Conservation (phyloP, 1,140 invertebrate species). For the Ostrea edulis region DNA sequence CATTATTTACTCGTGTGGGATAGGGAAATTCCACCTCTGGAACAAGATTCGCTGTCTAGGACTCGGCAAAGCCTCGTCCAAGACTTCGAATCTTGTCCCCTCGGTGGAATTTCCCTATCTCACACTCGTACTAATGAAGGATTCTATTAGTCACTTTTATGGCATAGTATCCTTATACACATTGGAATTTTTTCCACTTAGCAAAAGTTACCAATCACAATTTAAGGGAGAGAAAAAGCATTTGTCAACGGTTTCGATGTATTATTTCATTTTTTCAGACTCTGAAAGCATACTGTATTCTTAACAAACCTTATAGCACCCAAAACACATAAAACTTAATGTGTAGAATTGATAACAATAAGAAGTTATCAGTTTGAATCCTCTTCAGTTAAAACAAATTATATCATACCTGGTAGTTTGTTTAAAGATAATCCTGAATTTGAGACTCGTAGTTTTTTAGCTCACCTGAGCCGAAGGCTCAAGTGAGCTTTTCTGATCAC, state of each 20-base stretch:
- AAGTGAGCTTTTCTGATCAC: too few species aligned
- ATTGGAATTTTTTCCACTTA: not conserved
- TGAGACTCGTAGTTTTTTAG: too few species aligned
- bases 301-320: not conserved
- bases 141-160: constrained; percentile 19
- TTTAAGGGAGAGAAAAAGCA: not conserved
- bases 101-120: too few species aligned
- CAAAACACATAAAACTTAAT: not conserved
- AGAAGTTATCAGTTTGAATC: not conserved
- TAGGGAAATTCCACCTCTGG: too few species aligned
- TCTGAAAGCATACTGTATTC: not conserved
- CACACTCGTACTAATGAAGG: too few species aligned
- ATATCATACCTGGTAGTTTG: too few species aligned
- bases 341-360: not conserved
- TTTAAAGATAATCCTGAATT: too few species aligned
- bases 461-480: too few species aligned
- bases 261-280: not conserved
- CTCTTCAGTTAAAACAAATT: not conserved
- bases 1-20: too few species aligned
- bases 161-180: not conserved
- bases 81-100: too few species aligned
- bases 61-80: too few species aligned
- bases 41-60: too few species aligned
- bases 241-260: not conserved
- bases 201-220: not conserved